Percentiles rank a stretch among this genome's conserved stretches.
Conservation (phyloP, 1,140 invertebrate genomes). For the Periplaneta americana region DNA sequence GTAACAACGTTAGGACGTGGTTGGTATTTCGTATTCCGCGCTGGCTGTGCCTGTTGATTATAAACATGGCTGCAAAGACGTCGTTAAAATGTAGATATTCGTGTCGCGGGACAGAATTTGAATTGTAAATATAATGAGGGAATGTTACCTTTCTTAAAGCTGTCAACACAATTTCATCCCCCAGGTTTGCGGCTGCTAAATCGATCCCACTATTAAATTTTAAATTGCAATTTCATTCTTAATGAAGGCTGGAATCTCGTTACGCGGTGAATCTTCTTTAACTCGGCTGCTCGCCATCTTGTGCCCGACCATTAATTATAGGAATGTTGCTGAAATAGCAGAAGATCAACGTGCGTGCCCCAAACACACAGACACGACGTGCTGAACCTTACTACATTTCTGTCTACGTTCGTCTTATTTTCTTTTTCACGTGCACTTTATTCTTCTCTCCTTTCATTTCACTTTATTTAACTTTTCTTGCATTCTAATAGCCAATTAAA, state of each 20-base stretch:
- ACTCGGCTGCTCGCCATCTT: not conserved
- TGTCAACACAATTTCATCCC: not conserved
- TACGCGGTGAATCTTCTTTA: not conserved
- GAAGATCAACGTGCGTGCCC: too few relatives aligned
- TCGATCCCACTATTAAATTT: not conserved
- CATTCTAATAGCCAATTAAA: too few relatives aligned
- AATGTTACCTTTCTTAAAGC: not conserved
- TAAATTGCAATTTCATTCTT: not conserved
- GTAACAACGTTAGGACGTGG: too few relatives aligned
- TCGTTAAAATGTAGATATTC: not conserved
- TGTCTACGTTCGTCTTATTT: too few relatives aligned
- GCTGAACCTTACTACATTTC: too few relatives aligned
- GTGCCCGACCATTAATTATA: not conserved
- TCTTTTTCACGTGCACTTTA: too few relatives aligned
- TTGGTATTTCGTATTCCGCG: too few relatives aligned
- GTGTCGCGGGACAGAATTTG: not conserved
- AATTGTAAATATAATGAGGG: not conserved
- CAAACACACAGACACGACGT: too few relatives aligned
- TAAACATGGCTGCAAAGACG: too few relatives aligned
- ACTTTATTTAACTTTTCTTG: too few relatives aligned
- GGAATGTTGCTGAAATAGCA: not conserved
- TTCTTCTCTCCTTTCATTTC: too few relatives aligned
- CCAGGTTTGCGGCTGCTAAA: not conserved
- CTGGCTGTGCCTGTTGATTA: too few relatives aligned
- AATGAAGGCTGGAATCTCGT: not conserved